phyloP scores from a whole-genome alignment of 2,113 vertebrate genomes.

The Addax nasomaculatus region DNA sequence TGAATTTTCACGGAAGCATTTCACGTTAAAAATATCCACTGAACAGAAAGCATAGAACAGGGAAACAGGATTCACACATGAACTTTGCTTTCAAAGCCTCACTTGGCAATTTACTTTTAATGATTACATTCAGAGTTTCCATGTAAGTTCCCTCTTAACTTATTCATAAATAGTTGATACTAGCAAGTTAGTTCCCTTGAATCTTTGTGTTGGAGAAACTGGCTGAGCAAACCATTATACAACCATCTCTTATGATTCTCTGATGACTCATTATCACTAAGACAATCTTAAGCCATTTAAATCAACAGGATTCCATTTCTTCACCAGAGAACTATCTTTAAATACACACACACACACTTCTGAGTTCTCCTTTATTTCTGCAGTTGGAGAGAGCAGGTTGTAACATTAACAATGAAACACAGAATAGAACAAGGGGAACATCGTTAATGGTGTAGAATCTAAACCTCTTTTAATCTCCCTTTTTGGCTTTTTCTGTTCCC shows the following conservation, averaged over 20 bases:
- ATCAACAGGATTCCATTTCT: conserved; percentile 42
- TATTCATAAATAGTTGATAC: not conserved
- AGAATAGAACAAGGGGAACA: not conserved
- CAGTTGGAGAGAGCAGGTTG: not conserved
- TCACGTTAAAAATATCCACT: not conserved
- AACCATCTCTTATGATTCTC: not conserved
- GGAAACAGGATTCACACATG: not conserved
- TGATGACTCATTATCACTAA: conserved; percentile 43
- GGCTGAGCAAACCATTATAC: conserved; percentile 29
- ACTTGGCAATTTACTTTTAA: not conserved
- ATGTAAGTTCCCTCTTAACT: not conserved
- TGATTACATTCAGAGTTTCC: conserved; percentile 2
- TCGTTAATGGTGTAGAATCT: not conserved
- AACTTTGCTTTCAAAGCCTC: not conserved
- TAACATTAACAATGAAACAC: not conserved
- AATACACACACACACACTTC: not conserved
- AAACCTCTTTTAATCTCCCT: not conserved
- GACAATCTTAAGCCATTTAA: not conserved
- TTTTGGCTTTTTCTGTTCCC: not conserved
- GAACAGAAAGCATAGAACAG: not conserved
- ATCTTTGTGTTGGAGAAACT: conserved; percentile 39
- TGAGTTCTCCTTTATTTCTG: not conserved
- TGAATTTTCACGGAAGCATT: not conserved
- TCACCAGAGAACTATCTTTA: not conserved
- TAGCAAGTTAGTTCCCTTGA: conserved; percentile 21